A percentile compares a stretch with the other conserved stretches of the same genome.
Evolutionary conservation across 2,113 vertebrate genomes (phyloP).

Genomic region (Trogon surrucura): DNA sequence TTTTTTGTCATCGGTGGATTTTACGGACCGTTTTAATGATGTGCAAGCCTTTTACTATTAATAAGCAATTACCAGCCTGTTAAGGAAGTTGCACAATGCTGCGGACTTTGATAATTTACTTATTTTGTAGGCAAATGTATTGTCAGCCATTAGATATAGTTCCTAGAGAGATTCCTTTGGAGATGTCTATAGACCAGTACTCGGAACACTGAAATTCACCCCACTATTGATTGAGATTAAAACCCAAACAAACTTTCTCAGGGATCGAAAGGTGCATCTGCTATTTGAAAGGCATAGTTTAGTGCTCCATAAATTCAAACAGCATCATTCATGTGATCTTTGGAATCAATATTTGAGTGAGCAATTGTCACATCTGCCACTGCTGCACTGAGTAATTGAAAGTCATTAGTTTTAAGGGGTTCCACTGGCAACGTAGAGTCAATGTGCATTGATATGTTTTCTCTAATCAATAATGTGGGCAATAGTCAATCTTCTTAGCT

Average conservation of each 20-base stretch:
- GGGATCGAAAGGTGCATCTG: background rate
- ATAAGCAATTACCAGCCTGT: background rate
- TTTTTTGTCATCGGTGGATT: background rate
- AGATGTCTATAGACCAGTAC: background rate
- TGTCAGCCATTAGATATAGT: background rate
- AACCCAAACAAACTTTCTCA: background rate
- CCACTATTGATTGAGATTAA: background rate
- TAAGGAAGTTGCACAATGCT: background rate
- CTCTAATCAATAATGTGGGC: background rate
- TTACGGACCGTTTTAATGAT: background rate
- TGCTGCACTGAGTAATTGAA: slow-evolving; percentile 27
- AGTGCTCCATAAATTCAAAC: slow-evolving; percentile 7
- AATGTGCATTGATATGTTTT: slow-evolving; percentile 6
- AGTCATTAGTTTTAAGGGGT: slow-evolving; percentile 39
- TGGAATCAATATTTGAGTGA: slow-evolving; percentile 53
- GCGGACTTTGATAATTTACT: background rate
- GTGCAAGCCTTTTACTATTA: background rate
- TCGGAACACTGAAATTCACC: background rate
- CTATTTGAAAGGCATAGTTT: background rate
- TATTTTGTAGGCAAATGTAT: background rate
- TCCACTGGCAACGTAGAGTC: background rate
- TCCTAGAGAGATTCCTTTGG: background rate
- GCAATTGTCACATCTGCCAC: slow-evolving; percentile 54
- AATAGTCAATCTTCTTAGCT: slow-evolving; percentile 6
- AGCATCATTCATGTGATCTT: background rate